A percentile compares a stretch with the other conserved stretches of the same genome.
Conservation (phyloP, 2,113 vertebrate species). For the Planiliza haematocheilus region DNA sequence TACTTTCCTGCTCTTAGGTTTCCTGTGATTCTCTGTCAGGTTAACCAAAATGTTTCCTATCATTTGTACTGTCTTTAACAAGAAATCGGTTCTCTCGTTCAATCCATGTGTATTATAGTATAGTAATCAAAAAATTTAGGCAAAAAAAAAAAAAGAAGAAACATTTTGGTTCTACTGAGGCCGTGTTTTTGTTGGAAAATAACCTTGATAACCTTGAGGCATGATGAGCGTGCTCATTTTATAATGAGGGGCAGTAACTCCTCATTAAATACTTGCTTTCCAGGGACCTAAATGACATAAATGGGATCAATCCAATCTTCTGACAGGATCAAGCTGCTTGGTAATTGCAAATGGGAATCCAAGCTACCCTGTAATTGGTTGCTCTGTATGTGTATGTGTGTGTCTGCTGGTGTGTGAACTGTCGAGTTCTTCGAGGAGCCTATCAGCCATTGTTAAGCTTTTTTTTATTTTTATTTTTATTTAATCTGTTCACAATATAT, state of each 20-base stretch:
- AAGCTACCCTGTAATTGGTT: slow-evolving; percentile 63
- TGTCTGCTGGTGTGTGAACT: slow-evolving; percentile 6
- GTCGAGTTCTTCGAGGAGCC: not conserved
- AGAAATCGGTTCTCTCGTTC: too few relatives aligned
- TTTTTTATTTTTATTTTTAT: too few relatives aligned
- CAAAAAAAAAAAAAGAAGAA: not conserved
- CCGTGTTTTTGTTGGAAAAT: slow-evolving; percentile 3
- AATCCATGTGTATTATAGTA: not conserved
- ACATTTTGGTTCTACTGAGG: not conserved
- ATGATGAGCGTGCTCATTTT: slow-evolving; percentile 62
- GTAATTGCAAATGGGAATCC: slow-evolving; percentile 76
- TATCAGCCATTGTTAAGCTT: not conserved
- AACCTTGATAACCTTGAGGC: slow-evolving; percentile 62
- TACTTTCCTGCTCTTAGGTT: not conserved
- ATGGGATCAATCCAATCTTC: slow-evolving; percentile 77
- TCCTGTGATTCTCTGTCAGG: not conserved
- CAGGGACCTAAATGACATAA: slow-evolving; percentile 71
- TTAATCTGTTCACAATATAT: too few relatives aligned
- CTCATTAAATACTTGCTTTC: slow-evolving; percentile 74
- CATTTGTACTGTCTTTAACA: not conserved
- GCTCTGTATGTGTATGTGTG: slow-evolving; percentile 2
- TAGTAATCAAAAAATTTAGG: too few relatives aligned
- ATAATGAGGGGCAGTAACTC: slow-evolving; percentile 67
- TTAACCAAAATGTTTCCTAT: not conserved
- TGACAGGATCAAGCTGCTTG: slow-evolving; percentile 71